These are phyloP conservation scores for Nasua narica DNA, from an alignment of 2,797 vertebrate genomes.

Conservation along the genomic window DNA sequence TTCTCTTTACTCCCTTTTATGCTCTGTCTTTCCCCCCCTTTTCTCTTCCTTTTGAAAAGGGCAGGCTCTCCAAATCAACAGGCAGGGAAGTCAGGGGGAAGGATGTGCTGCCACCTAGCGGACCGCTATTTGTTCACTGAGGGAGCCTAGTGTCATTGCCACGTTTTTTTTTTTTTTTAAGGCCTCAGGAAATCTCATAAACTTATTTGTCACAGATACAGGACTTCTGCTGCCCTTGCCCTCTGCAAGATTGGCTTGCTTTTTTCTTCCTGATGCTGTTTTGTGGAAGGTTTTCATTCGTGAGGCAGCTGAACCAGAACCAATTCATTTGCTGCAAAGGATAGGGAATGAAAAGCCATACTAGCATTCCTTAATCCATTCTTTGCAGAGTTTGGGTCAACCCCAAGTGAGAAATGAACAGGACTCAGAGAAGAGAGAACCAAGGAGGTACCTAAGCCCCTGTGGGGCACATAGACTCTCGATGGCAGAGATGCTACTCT, in stretches of 20 bases:
- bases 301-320: slow-evolving; percentile 4
- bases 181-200: not conserved
- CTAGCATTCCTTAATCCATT: not conserved
- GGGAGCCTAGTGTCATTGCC: not conserved
- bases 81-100: not conserved
- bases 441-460: not conserved
- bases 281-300: slow-evolving; percentile 6
- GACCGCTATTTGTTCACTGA: not conserved
- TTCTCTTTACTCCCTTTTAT: not conserved
- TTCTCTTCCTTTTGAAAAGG: not conserved
- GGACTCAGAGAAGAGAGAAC: not conserved
- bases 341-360: not conserved
- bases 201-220: slow-evolving; percentile 11
- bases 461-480: not conserved
- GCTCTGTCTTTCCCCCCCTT: not conserved
- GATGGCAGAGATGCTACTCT: not conserved
- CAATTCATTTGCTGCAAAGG: not conserved
- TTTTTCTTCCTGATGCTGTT: slow-evolving; percentile 6
- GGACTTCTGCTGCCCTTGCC: not conserved
- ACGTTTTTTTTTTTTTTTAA: not conserved
- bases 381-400: not conserved
- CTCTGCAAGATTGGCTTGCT: not conserved
- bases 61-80: too few relatives aligned
- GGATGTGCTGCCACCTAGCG: slow-evolving; percentile 28
- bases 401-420: not conserved